These are phyloP conservation scores for Drosophila longiperda DNA, from an alignment of 2,888 invertebrate species.

Conservation along the genomic window DNA sequence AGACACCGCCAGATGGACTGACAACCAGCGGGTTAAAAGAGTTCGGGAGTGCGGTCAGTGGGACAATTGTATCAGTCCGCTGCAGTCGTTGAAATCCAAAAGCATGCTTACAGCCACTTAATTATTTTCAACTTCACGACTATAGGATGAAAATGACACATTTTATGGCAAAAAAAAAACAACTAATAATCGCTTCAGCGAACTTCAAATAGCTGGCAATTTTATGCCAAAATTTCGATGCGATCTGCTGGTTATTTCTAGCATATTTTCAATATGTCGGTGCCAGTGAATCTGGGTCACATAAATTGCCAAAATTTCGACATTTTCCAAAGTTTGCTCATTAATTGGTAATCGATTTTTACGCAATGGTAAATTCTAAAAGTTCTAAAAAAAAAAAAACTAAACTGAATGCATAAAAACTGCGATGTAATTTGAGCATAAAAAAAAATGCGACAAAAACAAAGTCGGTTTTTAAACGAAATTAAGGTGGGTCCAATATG, in stretches of 20 bases:
- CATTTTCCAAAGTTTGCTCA: neutral
- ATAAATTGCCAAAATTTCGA: neutral
- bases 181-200: neutral
- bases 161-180: neutral
- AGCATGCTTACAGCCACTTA: slow-evolving; percentile 20
- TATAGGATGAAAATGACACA: neutral
- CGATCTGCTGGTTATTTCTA: neutral
- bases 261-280: neutral
- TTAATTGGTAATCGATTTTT: neutral
- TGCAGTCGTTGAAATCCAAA: slow-evolving; percentile 13
- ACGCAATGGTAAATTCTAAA: neutral
- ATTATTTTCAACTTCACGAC: neutral
- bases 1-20: neutral
- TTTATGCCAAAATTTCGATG: no score
- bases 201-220: neutral
- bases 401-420: neutral
- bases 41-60: neutral
- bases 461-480: no score
- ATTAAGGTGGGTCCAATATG: neutral
- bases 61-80: slow-evolving; percentile 8
- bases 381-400: neutral
- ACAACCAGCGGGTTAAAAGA: neutral
- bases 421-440: neutral
- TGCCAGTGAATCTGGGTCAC: neutral
- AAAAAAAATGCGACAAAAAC: neutral